These are phyloP conservation scores for Spilogale gracilis DNA, from an alignment of 2,113 vertebrate genomes.

Conservation along the genomic window DNA sequence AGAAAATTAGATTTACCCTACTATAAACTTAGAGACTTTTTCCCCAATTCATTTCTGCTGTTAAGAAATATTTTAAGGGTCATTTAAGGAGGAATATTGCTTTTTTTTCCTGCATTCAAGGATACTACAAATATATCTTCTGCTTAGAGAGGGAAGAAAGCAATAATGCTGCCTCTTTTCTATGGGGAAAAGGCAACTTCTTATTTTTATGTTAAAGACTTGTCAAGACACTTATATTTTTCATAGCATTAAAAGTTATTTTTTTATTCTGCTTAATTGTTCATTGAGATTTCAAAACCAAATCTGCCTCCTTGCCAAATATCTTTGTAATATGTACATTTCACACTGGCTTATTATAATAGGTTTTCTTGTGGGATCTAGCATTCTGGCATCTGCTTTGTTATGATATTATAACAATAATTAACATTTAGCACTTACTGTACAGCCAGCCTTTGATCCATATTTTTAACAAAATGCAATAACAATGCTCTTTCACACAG, in stretches of 20 bases:
- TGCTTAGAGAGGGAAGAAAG: background rate
- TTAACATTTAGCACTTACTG: conserved; percentile 82
- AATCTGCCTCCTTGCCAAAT: conserved; percentile 70
- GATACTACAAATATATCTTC: conserved; percentile 54
- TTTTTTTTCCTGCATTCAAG: conserved; percentile 18
- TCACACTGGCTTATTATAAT: conserved; percentile 80
- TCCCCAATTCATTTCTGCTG: background rate
- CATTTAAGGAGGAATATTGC: conserved; percentile 1
- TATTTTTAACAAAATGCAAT: conserved; percentile 81
- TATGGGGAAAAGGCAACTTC: conserved; percentile 57
- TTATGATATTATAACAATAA: conserved; percentile 85
- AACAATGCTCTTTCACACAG: conserved; percentile 73
- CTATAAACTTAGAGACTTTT: conserved; percentile 17
- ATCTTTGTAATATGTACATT: conserved; percentile 70
- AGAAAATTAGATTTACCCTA: background rate
- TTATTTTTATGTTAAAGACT: conserved; percentile 75
- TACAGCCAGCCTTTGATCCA: conserved; percentile 82
- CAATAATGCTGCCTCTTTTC: conserved; percentile 21
- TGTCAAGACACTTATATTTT: conserved; percentile 82
- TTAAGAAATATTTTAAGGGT: conserved; percentile 70
- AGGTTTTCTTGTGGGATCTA: conserved; percentile 60
- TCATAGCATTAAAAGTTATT: conserved; percentile 75
- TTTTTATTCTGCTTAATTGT: conserved; percentile 74
- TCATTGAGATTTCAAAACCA: conserved; percentile 76
- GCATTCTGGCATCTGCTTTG: conserved; percentile 75